Base-by-base conservation (phyloP, 2,113 vertebrate genomes). In the Acrocephalus kingi region DNA sequence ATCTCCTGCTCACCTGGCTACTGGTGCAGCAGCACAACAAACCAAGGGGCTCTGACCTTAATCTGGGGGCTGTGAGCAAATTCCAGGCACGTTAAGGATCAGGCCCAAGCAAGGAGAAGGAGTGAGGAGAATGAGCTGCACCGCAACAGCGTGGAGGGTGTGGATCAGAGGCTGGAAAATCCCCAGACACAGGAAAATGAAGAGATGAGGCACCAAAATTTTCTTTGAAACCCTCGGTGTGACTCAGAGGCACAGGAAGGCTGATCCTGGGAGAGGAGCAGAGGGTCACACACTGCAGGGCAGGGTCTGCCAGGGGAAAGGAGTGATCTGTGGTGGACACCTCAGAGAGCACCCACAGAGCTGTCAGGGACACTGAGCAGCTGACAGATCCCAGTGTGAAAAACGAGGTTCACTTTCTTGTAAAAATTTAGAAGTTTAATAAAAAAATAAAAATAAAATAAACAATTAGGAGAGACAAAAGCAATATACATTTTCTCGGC, bases 151-250 rank as follows among this genome's bases (percentile, higher is more conserved):
- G 0, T 14, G 31, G 55, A 88, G 85, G 71, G 85, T 54, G 94
- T 91, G 88, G 78, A 88, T 77, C 15, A 35, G 71, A 64, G 63
- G 39, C 72, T 94, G 92, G 95, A 95, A 97, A 96, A 58, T 43
- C 89, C 85, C 83, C 72, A 84, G 46, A 81, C 61, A 84, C 13
- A 55, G 88, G 72, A 81, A 90, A 89, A 92, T 35, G 55, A 74
- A 90, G 75, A 86, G 73, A 86, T 30, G 56, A 93, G 51, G 72
- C 48, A 77, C 39, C 37, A 85, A 90, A 61, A 27, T 69, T 66
- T 58, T 64, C 75, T 58, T 66, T 76, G 43, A 37, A 62, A 54
- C 16, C 4, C 25, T 74, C 0, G 0, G 4, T n/a, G 51, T 86
- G 90, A 86, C 58, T 86, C 90, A 94, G 72, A 91, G 67, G 51